Base-by-base conservation (phyloP, 2,888 invertebrate genomes). In the Amblyjoppa fuscipennis region DNA sequence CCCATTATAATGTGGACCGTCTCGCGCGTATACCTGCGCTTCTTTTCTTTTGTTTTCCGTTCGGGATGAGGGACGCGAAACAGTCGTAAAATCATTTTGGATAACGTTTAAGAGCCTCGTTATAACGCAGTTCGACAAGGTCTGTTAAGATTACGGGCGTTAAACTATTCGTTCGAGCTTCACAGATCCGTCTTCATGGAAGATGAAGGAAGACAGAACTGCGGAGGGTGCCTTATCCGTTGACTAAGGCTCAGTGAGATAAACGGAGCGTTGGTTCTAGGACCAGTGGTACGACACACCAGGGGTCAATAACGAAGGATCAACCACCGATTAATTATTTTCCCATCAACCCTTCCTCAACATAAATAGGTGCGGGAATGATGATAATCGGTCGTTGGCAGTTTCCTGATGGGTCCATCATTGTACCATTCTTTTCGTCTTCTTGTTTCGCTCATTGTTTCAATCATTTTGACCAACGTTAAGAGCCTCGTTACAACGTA, bases 61-160 rank as follows among this genome's bases (percentile, higher is more conserved):
- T 31, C 20, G 45, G 49, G 28, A 28, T 61, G 45, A 31, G 31
- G 11, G 20, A 59, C 61, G n/a, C 49, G n/a, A 61, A 53, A 69
- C 11, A 16, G 31, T 56, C 69, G 69, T 78, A 59, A 78, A 53
- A 69, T 78, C 28, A 78, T 78, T 41, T 70, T 69, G 41, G n/a
- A n/a, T 59, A n/a, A 31, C 69, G 69, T 69, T 16, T 16, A 45
- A 59, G 38, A n/a, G 20, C 56, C 59, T 69, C 56, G 69, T 68
- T 78, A 78, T 41, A 49, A 11, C 66, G 20, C 34, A 41, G 56
- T 45, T 45, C 45, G 56, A 73, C 56, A 56, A 56, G 73, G 73
- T 56, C 56, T 20, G 38, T 73, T 34, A 34, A 73, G 73, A 73
- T 73, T 73, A 20, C 34, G 56, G 16, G 13, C 16, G 70, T 31